Conservation (phyloP, 2,113 vertebrate genomes). For the Philantomba maxwellii region DNA sequence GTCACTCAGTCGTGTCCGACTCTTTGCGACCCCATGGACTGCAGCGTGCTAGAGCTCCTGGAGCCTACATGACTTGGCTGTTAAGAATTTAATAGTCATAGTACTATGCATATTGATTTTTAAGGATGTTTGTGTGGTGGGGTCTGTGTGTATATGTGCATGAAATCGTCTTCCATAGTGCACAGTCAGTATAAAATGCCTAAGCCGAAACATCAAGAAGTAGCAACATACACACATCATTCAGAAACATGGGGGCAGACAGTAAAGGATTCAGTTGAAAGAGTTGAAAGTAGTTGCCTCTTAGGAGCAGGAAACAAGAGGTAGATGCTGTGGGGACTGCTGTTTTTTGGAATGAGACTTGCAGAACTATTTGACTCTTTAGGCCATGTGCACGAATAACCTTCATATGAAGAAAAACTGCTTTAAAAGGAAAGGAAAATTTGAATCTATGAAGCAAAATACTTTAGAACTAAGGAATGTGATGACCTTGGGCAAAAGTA, state of each 20-base stretch:
- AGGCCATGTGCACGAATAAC: not conserved
- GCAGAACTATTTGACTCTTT: not conserved
- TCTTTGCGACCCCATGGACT: not conserved
- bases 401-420: not conserved
- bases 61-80: not conserved
- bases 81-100: not conserved
- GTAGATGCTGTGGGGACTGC: not conserved
- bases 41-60: not conserved
- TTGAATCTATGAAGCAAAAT: not conserved
- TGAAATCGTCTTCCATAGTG: not conserved
- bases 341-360: not conserved
- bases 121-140: not conserved
- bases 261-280: not conserved
- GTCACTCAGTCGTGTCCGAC: not conserved
- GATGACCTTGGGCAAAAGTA: not conserved
- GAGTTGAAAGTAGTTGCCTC: not conserved
- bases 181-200: not conserved
- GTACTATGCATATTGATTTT: not conserved
- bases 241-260: not conserved
- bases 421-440: slow-evolving; percentile 7
- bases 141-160: not conserved
- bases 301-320: not conserved
- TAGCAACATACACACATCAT: not conserved
- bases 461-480: not conserved
- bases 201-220: not conserved